These are phyloP conservation scores for Oriolus oriolus DNA, from an alignment of 2,113 vertebrate genomes.

Conservation along the genomic window DNA sequence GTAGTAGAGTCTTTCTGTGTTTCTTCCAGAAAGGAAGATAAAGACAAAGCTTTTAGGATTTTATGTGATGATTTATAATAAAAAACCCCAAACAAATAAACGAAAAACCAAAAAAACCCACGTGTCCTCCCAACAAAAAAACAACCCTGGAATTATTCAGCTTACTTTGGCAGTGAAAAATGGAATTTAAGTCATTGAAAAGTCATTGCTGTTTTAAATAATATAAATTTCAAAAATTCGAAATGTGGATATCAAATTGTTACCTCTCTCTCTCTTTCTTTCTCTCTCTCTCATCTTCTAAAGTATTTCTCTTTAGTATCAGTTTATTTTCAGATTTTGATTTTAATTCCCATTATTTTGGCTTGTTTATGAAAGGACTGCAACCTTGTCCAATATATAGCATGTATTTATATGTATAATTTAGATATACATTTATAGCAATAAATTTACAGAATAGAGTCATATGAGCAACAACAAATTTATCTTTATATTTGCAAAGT, in stretches of 20 bases:
- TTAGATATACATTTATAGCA: background rate
- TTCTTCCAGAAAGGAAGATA: background rate
- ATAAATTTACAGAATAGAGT: background rate
- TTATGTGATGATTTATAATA: background rate
- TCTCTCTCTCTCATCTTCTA: background rate
- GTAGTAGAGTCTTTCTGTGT: background rate
- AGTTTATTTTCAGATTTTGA: background rate
- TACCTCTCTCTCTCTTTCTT: background rate
- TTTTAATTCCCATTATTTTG: background rate
- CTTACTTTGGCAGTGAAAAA: background rate
- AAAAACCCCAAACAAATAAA: background rate
- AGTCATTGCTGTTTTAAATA: background rate
- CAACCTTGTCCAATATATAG: background rate
- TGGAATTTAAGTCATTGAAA: background rate
- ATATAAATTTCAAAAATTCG: background rate
- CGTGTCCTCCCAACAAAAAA: accelerated
- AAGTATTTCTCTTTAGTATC: background rate
- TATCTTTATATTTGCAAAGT: background rate
- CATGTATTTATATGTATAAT: background rate
- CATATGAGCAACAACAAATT: background rate
- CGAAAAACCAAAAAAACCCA: background rate
- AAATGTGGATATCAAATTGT: background rate
- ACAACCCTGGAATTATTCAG: background rate
- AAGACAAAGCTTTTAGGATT: background rate
- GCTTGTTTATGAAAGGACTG: background rate